Percentiles rank a stretch among this genome's conserved stretches.
Conservation (phyloP, 1,140 invertebrate species). For the Cotesia vestalis region DNA sequence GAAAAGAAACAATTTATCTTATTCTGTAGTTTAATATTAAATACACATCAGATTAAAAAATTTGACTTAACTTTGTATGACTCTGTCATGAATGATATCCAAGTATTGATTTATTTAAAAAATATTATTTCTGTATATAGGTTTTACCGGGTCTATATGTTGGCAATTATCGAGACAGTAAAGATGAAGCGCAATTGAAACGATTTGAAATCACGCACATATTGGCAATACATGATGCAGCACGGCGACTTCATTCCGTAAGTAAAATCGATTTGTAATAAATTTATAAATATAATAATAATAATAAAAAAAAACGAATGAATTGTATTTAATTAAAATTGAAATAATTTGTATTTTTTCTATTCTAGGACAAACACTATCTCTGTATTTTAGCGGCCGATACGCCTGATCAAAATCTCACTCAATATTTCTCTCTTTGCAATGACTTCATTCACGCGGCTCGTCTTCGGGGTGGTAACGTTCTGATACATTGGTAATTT, state of each 20-base stretch:
- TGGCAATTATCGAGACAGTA: constrained; percentile 91
- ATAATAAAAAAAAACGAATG: constrained; percentile 15
- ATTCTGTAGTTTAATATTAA: too few relatives aligned
- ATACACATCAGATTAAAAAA: too few relatives aligned
- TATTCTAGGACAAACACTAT: constrained; percentile 89
- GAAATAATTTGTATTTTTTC: constrained; percentile 20
- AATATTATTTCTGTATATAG: constrained; percentile 63
- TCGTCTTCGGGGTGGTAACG: constrained; percentile 85
- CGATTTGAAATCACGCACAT: constrained; percentile 94
- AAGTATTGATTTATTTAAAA: not conserved
- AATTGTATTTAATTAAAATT: not conserved
- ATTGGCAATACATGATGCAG: constrained; percentile 93
- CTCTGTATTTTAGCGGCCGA: constrained; percentile 93
- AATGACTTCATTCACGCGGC: constrained; percentile 97
- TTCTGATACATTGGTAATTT: constrained; percentile 91
- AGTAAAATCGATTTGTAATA: constrained; percentile 54
- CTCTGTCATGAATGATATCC: not conserved
- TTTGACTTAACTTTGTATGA: too few relatives aligned
- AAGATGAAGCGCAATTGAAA: constrained; percentile 86
- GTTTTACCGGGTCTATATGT: constrained; percentile 87
- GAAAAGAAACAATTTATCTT: too few relatives aligned
- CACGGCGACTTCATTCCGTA: constrained; percentile 84
- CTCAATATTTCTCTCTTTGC: constrained; percentile 90
- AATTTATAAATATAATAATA: constrained; percentile 12
- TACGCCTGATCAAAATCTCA: constrained; percentile 90